Evolutionary conservation across 2,113 vertebrate genomes (phyloP).

Genomic region (Atrichornis clamosus): DNA sequence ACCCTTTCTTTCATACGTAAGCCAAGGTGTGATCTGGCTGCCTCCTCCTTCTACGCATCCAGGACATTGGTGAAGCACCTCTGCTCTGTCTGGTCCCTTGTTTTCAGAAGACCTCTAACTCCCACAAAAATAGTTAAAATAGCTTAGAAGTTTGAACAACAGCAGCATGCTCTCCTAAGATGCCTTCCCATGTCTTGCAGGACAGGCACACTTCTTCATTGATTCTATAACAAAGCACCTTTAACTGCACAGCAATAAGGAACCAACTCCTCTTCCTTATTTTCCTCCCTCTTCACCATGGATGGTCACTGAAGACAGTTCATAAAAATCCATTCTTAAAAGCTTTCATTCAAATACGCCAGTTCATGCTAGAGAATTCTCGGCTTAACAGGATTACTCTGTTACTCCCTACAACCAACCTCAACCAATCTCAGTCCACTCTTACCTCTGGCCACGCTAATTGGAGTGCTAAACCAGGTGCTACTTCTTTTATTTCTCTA

Average conservation of each 20-base stretch:
- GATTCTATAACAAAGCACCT: not conserved
- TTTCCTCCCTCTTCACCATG: not conserved
- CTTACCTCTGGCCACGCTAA: not conserved
- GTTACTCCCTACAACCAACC: not conserved
- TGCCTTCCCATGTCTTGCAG: not conserved
- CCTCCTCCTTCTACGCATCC: accelerated
- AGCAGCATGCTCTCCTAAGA: not conserved
- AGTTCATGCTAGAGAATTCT: not conserved
- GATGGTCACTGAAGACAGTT: not conserved
- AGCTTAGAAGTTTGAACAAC: not conserved
- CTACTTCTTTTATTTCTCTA: not conserved
- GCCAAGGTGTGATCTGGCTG: not conserved
- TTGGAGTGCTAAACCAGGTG: not conserved
- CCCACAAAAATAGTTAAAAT: too few relatives aligned
- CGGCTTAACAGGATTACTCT: not conserved
- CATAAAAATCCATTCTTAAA: not conserved
- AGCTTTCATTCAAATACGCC: not conserved
- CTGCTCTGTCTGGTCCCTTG: not conserved
- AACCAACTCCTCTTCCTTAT: not conserved
- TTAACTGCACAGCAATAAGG: not conserved
- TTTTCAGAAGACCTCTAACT: not conserved
- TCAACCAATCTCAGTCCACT: not conserved
- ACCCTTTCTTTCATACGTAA: not conserved
- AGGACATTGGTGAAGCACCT: not conserved
- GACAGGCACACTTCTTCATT: not conserved